A percentile compares a stretch with the other conserved stretches of the same genome.
Evolutionary conservation across 2,113 vertebrate genomes (phyloP).

Genomic region (Capreolus pygargus): DNA sequence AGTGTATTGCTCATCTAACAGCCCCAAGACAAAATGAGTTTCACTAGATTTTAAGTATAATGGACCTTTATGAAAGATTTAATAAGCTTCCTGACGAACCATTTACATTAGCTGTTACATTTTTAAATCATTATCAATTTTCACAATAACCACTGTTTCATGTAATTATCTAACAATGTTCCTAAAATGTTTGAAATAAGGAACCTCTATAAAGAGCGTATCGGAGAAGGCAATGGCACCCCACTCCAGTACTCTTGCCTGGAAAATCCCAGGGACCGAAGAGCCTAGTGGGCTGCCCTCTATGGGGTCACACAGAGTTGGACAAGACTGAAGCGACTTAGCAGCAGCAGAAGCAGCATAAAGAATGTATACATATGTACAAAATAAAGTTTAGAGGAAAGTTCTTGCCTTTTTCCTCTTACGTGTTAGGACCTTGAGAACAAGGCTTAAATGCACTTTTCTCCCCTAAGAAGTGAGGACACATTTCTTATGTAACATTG

Average conservation of each 20-base stretch:
- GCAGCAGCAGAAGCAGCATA: too few relatives aligned
- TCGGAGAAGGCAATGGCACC: too few relatives aligned
- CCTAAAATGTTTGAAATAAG: background rate
- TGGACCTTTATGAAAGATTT: background rate
- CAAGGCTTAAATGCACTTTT: background rate
- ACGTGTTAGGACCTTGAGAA: background rate
- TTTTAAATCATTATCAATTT: background rate
- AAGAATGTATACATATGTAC: background rate
- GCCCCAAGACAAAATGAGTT: background rate
- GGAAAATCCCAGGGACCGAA: too few relatives aligned
- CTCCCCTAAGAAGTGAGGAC: background rate
- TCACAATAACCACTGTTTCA: conserved; percentile 5
- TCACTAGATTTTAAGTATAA: background rate
- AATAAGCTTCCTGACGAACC: background rate
- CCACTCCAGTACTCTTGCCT: too few relatives aligned
- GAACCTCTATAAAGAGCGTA: background rate
- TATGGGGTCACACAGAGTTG: too few relatives aligned
- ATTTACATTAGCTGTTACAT: background rate
- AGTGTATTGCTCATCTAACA: background rate
- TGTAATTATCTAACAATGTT: background rate
- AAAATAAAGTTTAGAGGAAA: background rate
- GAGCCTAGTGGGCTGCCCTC: too few relatives aligned
- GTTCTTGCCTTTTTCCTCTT: background rate
- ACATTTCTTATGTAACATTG: background rate
- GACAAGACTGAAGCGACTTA: too few relatives aligned